phyloP scores from a whole-genome alignment of 2,888 invertebrate species.

The Yponomeuta malinellus region DNA sequence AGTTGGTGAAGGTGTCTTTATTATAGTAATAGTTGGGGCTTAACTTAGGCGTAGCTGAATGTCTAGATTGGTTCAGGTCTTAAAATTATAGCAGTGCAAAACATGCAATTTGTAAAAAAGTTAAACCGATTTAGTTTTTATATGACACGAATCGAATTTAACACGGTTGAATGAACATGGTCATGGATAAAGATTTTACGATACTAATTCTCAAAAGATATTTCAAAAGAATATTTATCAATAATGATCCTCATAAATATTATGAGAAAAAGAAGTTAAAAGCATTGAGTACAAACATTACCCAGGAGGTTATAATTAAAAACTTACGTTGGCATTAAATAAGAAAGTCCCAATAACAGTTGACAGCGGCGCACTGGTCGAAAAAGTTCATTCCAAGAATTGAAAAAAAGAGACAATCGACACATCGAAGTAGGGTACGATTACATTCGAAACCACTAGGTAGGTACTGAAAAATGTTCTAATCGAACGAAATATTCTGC shows the following conservation, averaged over 20 bases:
- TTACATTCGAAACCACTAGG: not conserved
- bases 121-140: not conserved
- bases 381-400: not conserved
- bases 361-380: not conserved
- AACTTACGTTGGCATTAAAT: not conserved
- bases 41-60: not conserved
- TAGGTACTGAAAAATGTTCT: not conserved
- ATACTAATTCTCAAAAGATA: not conserved
- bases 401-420: not conserved
- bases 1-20: too few species aligned
- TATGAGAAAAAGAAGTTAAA: not conserved
- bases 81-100: not conserved
- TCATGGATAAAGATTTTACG: not conserved
- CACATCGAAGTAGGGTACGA: not conserved
- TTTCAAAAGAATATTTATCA: not conserved
- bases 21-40: not conserved
- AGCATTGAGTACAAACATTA: not conserved
- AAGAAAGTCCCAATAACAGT: not conserved
- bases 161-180: not conserved
- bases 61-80: not conserved
- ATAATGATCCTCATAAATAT: not conserved
- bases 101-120: not conserved
- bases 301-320: not conserved
- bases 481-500: slow-evolving; percentile 1
- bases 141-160: not conserved